These are phyloP conservation scores for Tipula unca DNA, from an alignment of 2,888 invertebrate genomes.

Conservation along the genomic window DNA sequence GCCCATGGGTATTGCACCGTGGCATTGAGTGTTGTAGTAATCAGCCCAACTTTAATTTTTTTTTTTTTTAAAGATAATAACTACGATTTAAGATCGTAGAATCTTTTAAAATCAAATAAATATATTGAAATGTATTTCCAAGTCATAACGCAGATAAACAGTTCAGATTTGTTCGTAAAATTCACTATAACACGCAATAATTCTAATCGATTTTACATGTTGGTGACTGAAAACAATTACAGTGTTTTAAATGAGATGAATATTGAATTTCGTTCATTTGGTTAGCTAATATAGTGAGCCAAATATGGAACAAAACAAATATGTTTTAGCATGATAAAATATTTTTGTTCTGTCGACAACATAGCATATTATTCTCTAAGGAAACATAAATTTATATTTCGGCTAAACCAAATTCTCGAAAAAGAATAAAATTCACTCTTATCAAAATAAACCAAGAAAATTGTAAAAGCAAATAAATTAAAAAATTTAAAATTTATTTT, in stretches of 20 bases:
- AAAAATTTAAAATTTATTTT: background rate
- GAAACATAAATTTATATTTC: background rate
- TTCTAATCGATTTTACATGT: no score
- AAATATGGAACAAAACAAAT: background rate
- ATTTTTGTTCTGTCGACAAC: background rate
- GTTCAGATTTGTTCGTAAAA: no score
- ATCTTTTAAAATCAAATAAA: no score
- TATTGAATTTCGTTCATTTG: background rate
- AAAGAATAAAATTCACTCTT: background rate
- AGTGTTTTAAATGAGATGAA: background rate
- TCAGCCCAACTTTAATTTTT: no score
- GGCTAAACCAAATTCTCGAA: background rate
- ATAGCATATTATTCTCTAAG: background rate
- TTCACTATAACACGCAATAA: no score
- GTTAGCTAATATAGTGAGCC: background rate
- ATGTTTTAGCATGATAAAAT: background rate
- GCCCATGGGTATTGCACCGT: no score
- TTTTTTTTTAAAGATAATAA: no score
- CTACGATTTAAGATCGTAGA: no score
- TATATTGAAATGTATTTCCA: no score
- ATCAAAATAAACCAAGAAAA: background rate
- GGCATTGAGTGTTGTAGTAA: no score
- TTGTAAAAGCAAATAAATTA: background rate
- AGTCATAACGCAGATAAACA: no score
- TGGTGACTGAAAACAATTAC: no score